Evolutionary conservation across 2,113 vertebrate species (phyloP), one percentile per base, ranked within the genome.

Genomic region (Kobus ellipsiprymnus): DNA sequence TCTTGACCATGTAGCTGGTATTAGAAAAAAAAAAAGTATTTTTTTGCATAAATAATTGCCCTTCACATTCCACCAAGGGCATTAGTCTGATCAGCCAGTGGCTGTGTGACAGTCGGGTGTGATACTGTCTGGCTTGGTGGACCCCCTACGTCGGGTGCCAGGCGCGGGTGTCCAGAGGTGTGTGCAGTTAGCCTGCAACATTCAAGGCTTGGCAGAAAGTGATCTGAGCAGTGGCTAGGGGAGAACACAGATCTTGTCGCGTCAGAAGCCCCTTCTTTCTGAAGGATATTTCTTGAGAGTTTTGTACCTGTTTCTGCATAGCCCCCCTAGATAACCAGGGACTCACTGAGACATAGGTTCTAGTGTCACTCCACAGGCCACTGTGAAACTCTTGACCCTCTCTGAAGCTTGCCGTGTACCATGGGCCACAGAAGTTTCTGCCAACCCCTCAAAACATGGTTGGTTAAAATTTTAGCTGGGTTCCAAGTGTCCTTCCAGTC

Each of bases 81-180:
- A 52, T 17, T 30, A 5, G 9, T 87, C 54, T 12, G 84, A 59
- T 46, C 23, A 82, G 8, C 48, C 8, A 11, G 30, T 4, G 71
- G 44, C 52, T 27, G 0, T 19, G 77, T 16, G 55, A 57, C 16
- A 67, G 44, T 7, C 46, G 44, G 50, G 71, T 40, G 21, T 36
- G 89, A 13, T 33, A 5, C 40, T 40, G 0, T 52, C 59, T 0
- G 0, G 46, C 3, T 21, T 2, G 11, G 27, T 78, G n/a, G 50
- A 6, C 40, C 50, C 50, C 33, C 10, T 71, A 7, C 16, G 5
- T 87, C 74, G 23, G 50, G 60, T 48, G 50, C 55, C 54, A 9
- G 40, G 33, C 2, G 36, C 15, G 12, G 46, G 40, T 77, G 46
- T 64, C 40, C 23, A 9, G 94, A 54, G 54, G 11, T 33, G 33